Evolutionary conservation across 1,140 invertebrate species (phyloP).

Genomic region (Heliconius eleuchia): DNA sequence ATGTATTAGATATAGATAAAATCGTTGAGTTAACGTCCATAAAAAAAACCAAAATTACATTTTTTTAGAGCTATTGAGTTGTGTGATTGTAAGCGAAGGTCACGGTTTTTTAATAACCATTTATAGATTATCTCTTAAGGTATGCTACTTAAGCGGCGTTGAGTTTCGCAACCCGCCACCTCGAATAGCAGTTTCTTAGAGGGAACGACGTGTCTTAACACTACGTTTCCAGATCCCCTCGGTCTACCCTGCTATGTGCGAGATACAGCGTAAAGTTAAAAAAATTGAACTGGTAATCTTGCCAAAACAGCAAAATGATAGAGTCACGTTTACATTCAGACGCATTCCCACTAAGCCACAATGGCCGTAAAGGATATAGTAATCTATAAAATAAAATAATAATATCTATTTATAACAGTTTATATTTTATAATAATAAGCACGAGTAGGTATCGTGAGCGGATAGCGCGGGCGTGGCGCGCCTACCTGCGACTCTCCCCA

Average conservation of each 20-base stretch:
- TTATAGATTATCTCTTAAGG: too few species aligned
- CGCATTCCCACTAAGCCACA: background rate
- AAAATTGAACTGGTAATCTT: background rate
- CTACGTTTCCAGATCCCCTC: too few species aligned
- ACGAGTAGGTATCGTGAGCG: slow-evolving; percentile 23
- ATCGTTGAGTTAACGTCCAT: background rate
- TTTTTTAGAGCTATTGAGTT: too few species aligned
- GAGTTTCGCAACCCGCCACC: too few species aligned
- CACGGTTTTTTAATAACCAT: too few species aligned
- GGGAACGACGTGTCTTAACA: too few species aligned
- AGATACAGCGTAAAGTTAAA: too few species aligned
- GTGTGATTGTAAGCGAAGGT: too few species aligned
- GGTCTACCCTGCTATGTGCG: too few species aligned
- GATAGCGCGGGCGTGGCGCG: slow-evolving; percentile 51
- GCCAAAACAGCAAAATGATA: too few species aligned
- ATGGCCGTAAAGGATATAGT: background rate
- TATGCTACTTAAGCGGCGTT: too few species aligned
- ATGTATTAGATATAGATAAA: background rate
- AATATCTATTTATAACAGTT: background rate
- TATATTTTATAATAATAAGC: slow-evolving; percentile 21
- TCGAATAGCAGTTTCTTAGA: too few species aligned
- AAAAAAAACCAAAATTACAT: background rate
- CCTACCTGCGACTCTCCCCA: slow-evolving; percentile 78
- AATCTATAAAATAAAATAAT: slow-evolving; percentile 3
- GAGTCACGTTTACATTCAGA: background rate